Evolutionary conservation across 2,113 vertebrate genomes (phyloP), one percentile per base, ranked within the genome.

Genomic region (Corvus cornix): DNA sequence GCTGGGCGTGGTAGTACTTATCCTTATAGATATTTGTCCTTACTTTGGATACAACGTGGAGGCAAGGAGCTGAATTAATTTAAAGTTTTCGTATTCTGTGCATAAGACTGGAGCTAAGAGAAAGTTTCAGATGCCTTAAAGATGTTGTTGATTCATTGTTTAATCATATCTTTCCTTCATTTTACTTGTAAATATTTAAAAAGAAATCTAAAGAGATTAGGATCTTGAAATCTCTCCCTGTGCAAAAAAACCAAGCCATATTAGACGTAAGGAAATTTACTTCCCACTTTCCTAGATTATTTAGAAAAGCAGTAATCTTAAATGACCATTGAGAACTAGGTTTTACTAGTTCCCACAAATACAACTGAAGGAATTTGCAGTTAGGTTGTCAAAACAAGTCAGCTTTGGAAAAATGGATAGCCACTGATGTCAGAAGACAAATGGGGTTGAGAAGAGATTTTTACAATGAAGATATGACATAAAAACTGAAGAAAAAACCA

Each of bases 201-300:
- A 58, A 62, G 46, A 53, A 30, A 76, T 8, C 5, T 31, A 6
- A 82, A 70, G 37, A 22, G 7, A 56, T 58, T 62, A 63, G 67
- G 46, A 58, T 5, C 11, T 58, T 84, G 49, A 77, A 77, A 81
- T 74, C 28, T 62, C 14, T 53, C 22, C 12, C 4, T 2, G 11
- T 33, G 31, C 5, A 28, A 62, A 85, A 85, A 81, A 1, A 0
- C 2, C 3, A 66, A 44, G 7, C 12, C 69, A 3, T 27, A 10
- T 49, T 77, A 81, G 15, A 62, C 10, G 17, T 6, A 7, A 53
- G 22, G 11, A 89, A 77, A 74, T 48, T 10, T 5, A 35, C 31
- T 75, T 79, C 5, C 17, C 16, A 4, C 10, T 72, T 86, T 64
- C 7, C 27, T 68, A 55, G 28, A 43, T 44, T 4, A 68, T 4